Percentiles rank a stretch among this genome's conserved stretches.
Evolutionary conservation across 1,140 invertebrate species (phyloP).

Genomic region (Drosophila melanogaster): DNA sequence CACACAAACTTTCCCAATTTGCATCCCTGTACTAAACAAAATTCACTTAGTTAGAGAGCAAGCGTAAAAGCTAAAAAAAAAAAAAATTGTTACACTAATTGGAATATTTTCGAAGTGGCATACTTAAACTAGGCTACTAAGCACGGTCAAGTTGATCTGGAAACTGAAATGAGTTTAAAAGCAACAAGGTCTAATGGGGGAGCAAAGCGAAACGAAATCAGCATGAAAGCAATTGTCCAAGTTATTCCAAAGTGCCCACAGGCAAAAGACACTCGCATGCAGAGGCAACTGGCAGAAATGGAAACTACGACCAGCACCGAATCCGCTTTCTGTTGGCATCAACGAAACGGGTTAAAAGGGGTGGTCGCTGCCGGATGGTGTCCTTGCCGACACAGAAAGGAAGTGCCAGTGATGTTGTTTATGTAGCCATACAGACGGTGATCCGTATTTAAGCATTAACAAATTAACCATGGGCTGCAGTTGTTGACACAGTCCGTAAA

Average conservation of each 20-base stretch:
- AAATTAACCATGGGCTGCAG: constrained; percentile 18
- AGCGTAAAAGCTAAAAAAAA: constrained; percentile 8
- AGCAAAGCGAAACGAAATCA: constrained; percentile 60
- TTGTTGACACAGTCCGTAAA: background rate
- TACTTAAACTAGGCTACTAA: constrained; percentile 53
- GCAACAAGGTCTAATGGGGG: constrained; percentile 21
- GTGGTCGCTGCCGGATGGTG: constrained; percentile 28
- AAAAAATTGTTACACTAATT: constrained; percentile 57
- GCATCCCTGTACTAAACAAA: background rate
- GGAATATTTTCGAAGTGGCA: constrained; percentile 48
- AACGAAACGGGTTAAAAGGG: constrained; percentile 47
- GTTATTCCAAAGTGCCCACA: constrained; percentile 54
- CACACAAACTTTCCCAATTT: background rate
- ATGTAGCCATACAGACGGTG: constrained; percentile 19
- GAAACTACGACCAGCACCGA: constrained; percentile 8
- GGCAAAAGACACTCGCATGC: constrained; percentile 34
- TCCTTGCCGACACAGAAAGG: constrained; percentile 3
- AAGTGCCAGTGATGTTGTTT: constrained; percentile 40
- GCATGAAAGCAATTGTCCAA: constrained; percentile 73
- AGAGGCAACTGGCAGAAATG: constrained; percentile 17
- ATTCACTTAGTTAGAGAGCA: constrained; percentile 23
- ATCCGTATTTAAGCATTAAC: constrained; percentile 42
- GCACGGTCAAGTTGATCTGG: constrained; percentile 46
- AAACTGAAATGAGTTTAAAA: constrained; percentile 48
- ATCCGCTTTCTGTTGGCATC: constrained; percentile 38